Base-by-base conservation (phyloP, 2,888 invertebrate species). In the Mayetiola destructor region DNA sequence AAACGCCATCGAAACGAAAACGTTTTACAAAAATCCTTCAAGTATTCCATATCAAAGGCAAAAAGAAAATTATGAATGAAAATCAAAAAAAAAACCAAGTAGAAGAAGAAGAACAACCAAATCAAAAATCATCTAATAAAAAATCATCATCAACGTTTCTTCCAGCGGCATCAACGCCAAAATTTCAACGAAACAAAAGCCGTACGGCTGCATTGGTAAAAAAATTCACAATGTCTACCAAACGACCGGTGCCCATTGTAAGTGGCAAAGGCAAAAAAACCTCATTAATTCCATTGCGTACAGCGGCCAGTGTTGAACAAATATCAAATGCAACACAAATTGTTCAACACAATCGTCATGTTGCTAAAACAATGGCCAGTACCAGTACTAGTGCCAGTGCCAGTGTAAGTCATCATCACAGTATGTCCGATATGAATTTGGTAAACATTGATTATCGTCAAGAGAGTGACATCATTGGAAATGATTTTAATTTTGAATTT, bases 401-500 rank as follows among this genome's bases (percentile, higher is more conserved):
- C 16, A 18, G 20, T 32, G 18, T 12, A 14, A 14, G 12, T 3
- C 14, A 5, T 3, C 32, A 55, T 36, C 29, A 40, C 27, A 57
- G 36, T 57, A 16, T 52, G 20, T 52, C 48, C n/a, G 36, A 52
- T 36, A 36, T 36, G 9, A 57, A 40, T 57, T 23, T 52, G 6
- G 27, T 52, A n/a, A 48, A 52, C 16, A 57, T 57, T 52, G 56
- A 56, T 30, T 35, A 39, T 56, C 23, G 32, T 20, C 23, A 42
- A n/a, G 32, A 40, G 16, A 42, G 30, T 35, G 30, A n/a, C 9
- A 23, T 5, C 1, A 36, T 3, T 5, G 27, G 27, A 2, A 23
- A 37, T 37, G n/a, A 53, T 20, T 32, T 53, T 3, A 12, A 30
- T 30, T 8, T 37, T 10, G 27, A 55, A 21, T 16, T 37, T 55